Evolutionary conservation across 37 sponge, comb jelly and placozoan species (phyloP), one percentile per base, ranked within the genome.

Genomic region (Agelas oroides): DNA sequence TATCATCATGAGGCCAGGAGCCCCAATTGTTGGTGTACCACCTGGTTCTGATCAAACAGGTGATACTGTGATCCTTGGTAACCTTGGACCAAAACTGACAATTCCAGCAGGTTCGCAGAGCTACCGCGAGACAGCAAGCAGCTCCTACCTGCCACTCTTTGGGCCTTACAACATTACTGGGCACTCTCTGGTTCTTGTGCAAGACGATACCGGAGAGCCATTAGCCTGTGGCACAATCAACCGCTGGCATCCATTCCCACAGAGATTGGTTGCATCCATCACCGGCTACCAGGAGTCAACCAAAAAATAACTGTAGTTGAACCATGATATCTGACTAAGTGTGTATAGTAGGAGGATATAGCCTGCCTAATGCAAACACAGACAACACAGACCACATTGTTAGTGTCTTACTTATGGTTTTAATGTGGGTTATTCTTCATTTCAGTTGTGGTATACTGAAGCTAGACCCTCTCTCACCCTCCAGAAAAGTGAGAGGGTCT

Each of bases 141-240:
- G 73, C 38, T 24, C 32, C 31, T 89, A 39, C 53, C 67, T 84
- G 37, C 90, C 90, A 34, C 80, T 89, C 30, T 89, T 84, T 73
- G 90, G 90, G 21, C 85, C 64, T 1, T 84, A 58, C 64, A 84
- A 28, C 38, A 72, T 89, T 30, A 53, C 79, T 20, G 80, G 68
- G 25, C 64, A 76, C 35, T 25, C 85, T 12, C 41, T 89, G 18
- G 90, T 62, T 12, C 65, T 89, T 24, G 40, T 65, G 20, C 25
- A 41, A 53, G 80, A 63, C 33, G 53, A 63, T 21, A 67, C 46
- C 37, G 77, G 77, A 52, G 53, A 38, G 33, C 40, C 72, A 16
- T 21, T 64, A 31, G 75, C 75, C 14, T 84, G 84, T 74, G 36
- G 79, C 31, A 57, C 30, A 1, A 77, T 78, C 35, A 23, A 53